A percentile compares a stretch with the other conserved stretches of the same genome.
Evolutionary conservation across 2,113 vertebrate genomes (phyloP).

Genomic region (Ochotona curzoniae): DNA sequence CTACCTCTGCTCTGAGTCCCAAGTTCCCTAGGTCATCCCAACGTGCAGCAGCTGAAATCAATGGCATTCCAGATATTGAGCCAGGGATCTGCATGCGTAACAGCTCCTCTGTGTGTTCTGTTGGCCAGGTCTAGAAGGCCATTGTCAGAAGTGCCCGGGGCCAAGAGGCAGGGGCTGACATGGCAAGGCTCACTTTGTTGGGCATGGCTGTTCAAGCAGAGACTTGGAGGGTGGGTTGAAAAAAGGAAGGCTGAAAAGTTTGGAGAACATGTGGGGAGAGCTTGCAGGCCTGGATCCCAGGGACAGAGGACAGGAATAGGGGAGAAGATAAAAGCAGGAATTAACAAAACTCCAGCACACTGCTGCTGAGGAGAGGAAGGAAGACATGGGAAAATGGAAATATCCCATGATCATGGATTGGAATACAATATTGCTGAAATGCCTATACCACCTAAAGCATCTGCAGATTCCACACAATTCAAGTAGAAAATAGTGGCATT

Average conservation of each 20-base stretch:
- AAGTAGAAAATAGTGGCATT: not conserved
- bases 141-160: not conserved
- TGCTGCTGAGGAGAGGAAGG: not conserved
- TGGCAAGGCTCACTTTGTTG: too few relatives aligned
- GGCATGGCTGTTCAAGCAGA: not conserved
- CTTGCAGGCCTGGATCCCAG: not conserved
- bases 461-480: not conserved
- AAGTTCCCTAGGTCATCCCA: not conserved
- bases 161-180: fast-evolving
- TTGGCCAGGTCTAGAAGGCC: not conserved
- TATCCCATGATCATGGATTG: too few relatives aligned
- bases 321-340: too few relatives aligned
- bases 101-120: not conserved
- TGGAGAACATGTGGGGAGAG: too few relatives aligned
- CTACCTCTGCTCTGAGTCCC: not conserved
- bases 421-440: not conserved
- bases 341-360: not conserved
- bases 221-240: not conserved
- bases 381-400: not conserved
- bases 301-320: not conserved
- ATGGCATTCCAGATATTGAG: fast-evolving
- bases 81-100: not conserved
- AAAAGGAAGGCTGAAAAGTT: not conserved
- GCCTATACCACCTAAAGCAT: not conserved
- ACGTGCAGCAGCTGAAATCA: fast-evolving